These are phyloP conservation scores for Leptarthrus brevirostris DNA, from an alignment of 2,888 invertebrate species.

Conservation along the genomic window DNA sequence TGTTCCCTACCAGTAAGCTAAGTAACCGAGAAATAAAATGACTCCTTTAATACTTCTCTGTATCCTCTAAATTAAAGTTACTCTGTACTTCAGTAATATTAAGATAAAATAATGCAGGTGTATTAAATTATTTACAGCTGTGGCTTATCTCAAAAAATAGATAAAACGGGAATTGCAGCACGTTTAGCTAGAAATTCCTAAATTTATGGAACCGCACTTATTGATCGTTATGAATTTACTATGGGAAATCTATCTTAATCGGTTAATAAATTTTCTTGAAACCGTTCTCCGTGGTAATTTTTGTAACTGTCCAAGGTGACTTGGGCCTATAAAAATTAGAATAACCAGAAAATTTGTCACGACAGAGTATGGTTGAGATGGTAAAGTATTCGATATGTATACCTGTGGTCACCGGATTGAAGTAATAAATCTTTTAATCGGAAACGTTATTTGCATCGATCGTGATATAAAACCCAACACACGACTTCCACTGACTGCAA, in stretches of 20 bases:
- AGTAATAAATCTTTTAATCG: constrained; percentile 38
- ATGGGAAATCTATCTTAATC: constrained; percentile 15
- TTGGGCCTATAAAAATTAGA: constrained; percentile 14
- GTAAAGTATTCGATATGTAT: not conserved
- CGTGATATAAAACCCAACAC: constrained; percentile 5
- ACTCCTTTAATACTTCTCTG: too few relatives aligned
- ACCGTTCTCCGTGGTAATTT: constrained; percentile 14
- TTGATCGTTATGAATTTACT: not conserved
- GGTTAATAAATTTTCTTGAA: constrained; percentile 28
- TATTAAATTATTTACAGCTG: too few relatives aligned
- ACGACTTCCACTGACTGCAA: constrained; percentile 2
- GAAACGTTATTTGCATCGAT: constrained; percentile 30
- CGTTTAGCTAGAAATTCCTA: too few relatives aligned
- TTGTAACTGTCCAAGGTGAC: constrained; percentile 12
- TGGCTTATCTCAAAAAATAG: too few relatives aligned
- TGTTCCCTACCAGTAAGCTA: too few relatives aligned
- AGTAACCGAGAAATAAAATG: too few relatives aligned
- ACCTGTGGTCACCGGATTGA: constrained; percentile 32
- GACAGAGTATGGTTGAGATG: not conserved
- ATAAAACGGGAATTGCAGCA: too few relatives aligned
- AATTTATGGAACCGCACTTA: constrained; percentile 15
- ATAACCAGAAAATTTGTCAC: constrained; percentile 28
- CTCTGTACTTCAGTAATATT: too few relatives aligned
- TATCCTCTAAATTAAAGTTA: too few relatives aligned
- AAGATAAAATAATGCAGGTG: too few relatives aligned